Conservation (phyloP, 2,113 vertebrate species). For the Paedocypris sp. region DNA sequence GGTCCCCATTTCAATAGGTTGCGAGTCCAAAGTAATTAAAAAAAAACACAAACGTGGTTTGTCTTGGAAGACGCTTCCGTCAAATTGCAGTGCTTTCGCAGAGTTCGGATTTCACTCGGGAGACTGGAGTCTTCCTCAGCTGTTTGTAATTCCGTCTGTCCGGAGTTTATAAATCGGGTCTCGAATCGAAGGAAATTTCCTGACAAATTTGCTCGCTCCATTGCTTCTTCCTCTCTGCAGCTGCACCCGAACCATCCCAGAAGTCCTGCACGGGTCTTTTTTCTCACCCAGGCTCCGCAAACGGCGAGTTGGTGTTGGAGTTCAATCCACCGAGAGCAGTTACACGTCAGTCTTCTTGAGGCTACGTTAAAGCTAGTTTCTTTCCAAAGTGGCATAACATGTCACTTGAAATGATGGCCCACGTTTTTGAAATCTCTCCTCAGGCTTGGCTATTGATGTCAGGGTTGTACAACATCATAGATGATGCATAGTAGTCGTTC, state of each 20-base stretch:
- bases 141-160: conserved; percentile 10
- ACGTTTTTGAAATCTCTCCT: conserved; percentile 23
- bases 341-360: too few relatives aligned
- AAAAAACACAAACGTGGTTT: conserved; percentile 5
- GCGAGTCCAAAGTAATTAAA: conserved; percentile 4
- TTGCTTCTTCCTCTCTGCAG: background rate
- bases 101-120: background rate
- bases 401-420: conserved; percentile 15
- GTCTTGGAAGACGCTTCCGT: conserved; percentile 1
- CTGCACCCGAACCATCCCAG: conserved; percentile 5
- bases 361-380: conserved; percentile 12
- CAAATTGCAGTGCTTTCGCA: background rate
- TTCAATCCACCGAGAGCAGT: too few relatives aligned
- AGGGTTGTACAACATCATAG: conserved; percentile 23
- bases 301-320: conserved; percentile 11
- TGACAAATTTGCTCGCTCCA: conserved; percentile 8
- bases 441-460: conserved; percentile 47
- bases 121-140: background rate
- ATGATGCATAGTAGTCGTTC: conserved; percentile 43
- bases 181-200: conserved; percentile 11
- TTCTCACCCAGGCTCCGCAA: conserved; percentile 16
- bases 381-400: conserved; percentile 2
- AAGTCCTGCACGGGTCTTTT: conserved; percentile 9
- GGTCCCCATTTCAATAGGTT: background rate
- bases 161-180: background rate